A percentile compares a stretch with the other conserved stretches of the same genome.
Evolutionary conservation across 2,888 invertebrate genomes (phyloP).

Genomic region (Selenia dentaria): DNA sequence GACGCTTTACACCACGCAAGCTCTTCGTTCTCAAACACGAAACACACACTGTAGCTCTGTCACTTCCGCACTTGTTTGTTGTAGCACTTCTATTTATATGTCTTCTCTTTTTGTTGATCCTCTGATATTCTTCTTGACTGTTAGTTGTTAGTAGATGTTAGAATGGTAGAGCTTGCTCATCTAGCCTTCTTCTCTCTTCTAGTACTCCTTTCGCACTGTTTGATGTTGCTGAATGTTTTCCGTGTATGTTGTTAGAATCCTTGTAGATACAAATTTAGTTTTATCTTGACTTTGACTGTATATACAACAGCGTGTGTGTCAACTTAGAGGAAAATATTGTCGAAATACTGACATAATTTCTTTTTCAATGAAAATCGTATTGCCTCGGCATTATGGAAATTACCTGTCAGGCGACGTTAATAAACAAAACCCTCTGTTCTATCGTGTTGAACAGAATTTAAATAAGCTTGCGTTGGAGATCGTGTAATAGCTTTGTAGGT

Average conservation of each 20-base stretch:
- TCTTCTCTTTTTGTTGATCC: constrained; percentile 25
- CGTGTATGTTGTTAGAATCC: constrained; percentile 19
- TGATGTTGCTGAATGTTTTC: constrained; percentile 30
- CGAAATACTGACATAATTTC: neutral
- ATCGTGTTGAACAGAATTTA: constrained; percentile 3
- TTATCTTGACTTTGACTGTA: constrained; percentile 10
- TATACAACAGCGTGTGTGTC: constrained; percentile 14
- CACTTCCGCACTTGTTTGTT: constrained; percentile 29
- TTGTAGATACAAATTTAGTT: constrained; percentile 17
- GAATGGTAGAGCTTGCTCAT: constrained; percentile 29
- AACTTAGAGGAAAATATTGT: neutral
- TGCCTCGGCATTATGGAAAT: constrained; percentile 4
- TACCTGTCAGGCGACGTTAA: constrained; percentile 7
- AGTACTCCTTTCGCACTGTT: constrained; percentile 17
- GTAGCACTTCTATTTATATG: constrained; percentile 21
- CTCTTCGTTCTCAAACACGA: constrained; percentile 10
- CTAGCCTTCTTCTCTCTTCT: constrained; percentile 25
- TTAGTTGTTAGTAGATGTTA: constrained; percentile 29
- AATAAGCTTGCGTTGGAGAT: neutral
- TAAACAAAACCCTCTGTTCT: neutral
- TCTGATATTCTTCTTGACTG: constrained; percentile 21
- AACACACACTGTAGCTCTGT: constrained; percentile 27
- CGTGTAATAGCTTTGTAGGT: constrained; percentile 2
- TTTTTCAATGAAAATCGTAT: neutral
- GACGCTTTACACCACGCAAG: constrained; percentile 15